A percentile compares a stretch with the other conserved stretches of the same genome.
These are phyloP conservation scores for Podotricha telesiphe DNA, from an alignment of 2,888 invertebrate species.

Conservation along the genomic window DNA sequence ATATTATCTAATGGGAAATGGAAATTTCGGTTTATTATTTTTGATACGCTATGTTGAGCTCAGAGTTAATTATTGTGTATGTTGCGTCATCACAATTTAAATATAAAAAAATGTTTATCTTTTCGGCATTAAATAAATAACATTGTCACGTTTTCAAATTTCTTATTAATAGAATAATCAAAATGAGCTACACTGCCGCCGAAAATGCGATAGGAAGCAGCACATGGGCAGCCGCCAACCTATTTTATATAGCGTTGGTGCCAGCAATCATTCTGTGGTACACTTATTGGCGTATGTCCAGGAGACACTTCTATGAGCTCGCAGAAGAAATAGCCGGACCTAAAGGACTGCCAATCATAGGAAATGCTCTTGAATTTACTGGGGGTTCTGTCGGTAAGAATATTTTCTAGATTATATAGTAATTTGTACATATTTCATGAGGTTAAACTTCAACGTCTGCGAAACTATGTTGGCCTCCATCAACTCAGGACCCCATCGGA, in stretches of 20 bases:
- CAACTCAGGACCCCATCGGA: too few relatives aligned
- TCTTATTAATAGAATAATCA: slow-evolving; percentile 29
- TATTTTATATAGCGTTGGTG: slow-evolving; percentile 89
- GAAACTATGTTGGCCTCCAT: too few relatives aligned
- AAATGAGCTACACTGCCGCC: slow-evolving; percentile 72
- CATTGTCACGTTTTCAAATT: neutral
- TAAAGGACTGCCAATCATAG: slow-evolving; percentile 87
- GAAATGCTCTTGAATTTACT: slow-evolving; percentile 89
- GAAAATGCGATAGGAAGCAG: slow-evolving; percentile 71
- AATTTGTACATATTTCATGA: neutral
- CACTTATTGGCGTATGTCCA: slow-evolving; percentile 89
- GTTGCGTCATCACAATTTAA: too few relatives aligned
- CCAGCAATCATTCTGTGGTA: slow-evolving; percentile 88
- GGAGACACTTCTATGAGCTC: slow-evolving; percentile 87
- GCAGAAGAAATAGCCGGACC: slow-evolving; percentile 90
- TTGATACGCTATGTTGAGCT: too few relatives aligned
- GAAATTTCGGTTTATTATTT: too few relatives aligned
- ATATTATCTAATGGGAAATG: too few relatives aligned
- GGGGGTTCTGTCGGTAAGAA: slow-evolving; percentile 88
- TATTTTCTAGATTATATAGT: neutral
- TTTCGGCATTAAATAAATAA: too few relatives aligned
- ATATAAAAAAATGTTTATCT: too few relatives aligned
- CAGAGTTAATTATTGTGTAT: too few relatives aligned
- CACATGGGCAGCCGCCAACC: slow-evolving; percentile 85
- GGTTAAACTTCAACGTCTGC: too few relatives aligned